Conservation (phyloP, 2,797 vertebrate genomes). For the Neopelma chrysocephalum region DNA sequence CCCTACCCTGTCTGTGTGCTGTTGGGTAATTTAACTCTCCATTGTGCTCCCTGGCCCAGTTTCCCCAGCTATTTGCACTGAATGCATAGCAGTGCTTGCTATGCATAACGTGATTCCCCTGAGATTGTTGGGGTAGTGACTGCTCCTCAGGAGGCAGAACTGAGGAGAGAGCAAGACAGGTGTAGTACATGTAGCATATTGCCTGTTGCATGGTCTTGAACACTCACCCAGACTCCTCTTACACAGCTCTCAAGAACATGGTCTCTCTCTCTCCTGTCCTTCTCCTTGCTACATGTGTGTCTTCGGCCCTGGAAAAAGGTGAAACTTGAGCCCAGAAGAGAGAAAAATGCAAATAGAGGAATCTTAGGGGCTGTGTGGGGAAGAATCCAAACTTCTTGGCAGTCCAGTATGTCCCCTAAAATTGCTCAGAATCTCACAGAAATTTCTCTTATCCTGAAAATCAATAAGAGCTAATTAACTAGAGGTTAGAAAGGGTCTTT, state of each 20-base stretch:
- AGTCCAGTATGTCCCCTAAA: not conserved
- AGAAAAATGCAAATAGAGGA: not conserved
- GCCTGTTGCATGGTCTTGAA: not conserved
- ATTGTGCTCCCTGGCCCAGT: not conserved
- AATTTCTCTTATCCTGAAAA: slow-evolving; percentile 19
- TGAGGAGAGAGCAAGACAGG: not conserved
- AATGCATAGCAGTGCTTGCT: not conserved
- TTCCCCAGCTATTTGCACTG: not conserved
- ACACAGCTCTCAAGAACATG: not conserved
- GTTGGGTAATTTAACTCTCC: not conserved
- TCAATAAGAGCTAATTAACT: slow-evolving; percentile 38
- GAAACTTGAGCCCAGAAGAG: not conserved
- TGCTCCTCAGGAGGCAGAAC: accelerated
- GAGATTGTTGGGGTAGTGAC: not conserved
- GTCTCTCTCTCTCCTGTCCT: not conserved
- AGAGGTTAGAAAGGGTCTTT: slow-evolving; percentile 17
- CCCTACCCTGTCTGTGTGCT: not conserved
- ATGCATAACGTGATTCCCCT: not conserved
- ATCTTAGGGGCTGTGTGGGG: not conserved
- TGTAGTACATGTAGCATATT: not conserved
- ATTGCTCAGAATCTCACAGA: not conserved
- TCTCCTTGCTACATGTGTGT: not conserved
- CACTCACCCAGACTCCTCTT: not conserved
- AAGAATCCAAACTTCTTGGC: not conserved
- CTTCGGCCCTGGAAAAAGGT: not conserved